Conservation (phyloP, 1,140 invertebrate species). For the Euwallacea similis region DNA sequence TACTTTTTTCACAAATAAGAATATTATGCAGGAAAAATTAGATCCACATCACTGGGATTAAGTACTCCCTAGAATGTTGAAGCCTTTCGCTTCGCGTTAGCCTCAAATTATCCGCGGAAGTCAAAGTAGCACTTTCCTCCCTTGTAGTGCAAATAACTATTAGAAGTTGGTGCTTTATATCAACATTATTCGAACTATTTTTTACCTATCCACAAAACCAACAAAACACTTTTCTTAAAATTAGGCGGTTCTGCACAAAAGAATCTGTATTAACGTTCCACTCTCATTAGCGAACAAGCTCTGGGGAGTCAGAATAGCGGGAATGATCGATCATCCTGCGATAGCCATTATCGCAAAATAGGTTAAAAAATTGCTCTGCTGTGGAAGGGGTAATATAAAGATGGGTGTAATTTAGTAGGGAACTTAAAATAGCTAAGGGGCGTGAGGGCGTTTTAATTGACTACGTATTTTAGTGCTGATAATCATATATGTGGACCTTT, state of each 20-base stretch:
- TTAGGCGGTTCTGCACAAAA: neutral
- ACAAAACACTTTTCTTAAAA: neutral
- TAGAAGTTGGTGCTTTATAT: neutral
- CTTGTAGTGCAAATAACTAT: neutral
- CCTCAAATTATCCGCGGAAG: no score
- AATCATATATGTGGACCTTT: no score
- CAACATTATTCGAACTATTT: neutral
- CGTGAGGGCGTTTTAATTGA: no score
- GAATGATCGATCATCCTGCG: slow-evolving; percentile 1
- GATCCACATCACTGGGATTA: no score
- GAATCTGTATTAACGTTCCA: neutral
- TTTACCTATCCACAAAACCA: neutral
- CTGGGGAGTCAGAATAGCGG: neutral
- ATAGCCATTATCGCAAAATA: slow-evolving; percentile 1
- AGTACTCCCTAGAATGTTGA: no score
- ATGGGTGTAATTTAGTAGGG: neutral
- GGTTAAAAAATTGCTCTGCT: slow-evolving; percentile 2
- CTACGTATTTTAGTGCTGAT: no score
- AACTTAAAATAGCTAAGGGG: no score
- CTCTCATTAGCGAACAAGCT: neutral
- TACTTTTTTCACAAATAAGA: no score
- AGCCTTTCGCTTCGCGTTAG: no score
- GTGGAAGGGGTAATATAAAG: neutral
- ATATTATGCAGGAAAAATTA: no score
- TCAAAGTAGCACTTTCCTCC: no score